Base-by-base conservation (phyloP, 2,797 vertebrate species). In the Ctenosaura bakeri region DNA sequence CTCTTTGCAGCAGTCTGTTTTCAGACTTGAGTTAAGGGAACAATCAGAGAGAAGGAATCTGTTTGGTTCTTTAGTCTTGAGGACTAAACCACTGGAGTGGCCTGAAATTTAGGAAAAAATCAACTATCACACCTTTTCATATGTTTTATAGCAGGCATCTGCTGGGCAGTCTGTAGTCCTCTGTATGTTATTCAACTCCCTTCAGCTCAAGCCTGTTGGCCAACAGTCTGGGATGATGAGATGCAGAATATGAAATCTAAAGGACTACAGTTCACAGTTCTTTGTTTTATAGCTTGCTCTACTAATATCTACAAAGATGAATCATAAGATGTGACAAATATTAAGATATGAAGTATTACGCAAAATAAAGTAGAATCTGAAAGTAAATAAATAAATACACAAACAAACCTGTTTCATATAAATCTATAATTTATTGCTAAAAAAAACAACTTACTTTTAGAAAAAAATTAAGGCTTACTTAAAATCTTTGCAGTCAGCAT, bases 401-500 rank as follows among this genome's bases (percentile, higher is more conserved):
- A 46, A 3, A 3, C 56, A 32, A 69, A 29, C 93, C 81, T 96
- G 91, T 46, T 46, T 95, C 93, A 96, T 86, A 96, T 92, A 91
- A 95, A 94, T 88, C 95, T 52, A 18, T 62, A 93, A 88, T 12
- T 93, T 95, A 90, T 90, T 95, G 93, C 96, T 94, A 90, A 97
- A 88, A 96, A 93, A 97, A 35, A 26, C 26, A 35, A 35, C 52
- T 26, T 90, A 88, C 96, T 95, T 95, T 96, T 32, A 88, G 96
- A 91, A 97, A 97, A 81, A 95, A 90, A 96, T 92, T 96, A 96
- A 97, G 95, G 96, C 98, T 96, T 98, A 99, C 99, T 99, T 99
- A 97, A 99, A 99, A 96, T 99, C 99, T 98, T 99, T 99, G 98
- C 99, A 99, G 97, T 99, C 99, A 91, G 98, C 97, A 96, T 99